Percentiles rank a stretch among this genome's conserved stretches.
phyloP scores from a whole-genome alignment of 1,140 invertebrate species.

The Drosophila subpulchrella region DNA sequence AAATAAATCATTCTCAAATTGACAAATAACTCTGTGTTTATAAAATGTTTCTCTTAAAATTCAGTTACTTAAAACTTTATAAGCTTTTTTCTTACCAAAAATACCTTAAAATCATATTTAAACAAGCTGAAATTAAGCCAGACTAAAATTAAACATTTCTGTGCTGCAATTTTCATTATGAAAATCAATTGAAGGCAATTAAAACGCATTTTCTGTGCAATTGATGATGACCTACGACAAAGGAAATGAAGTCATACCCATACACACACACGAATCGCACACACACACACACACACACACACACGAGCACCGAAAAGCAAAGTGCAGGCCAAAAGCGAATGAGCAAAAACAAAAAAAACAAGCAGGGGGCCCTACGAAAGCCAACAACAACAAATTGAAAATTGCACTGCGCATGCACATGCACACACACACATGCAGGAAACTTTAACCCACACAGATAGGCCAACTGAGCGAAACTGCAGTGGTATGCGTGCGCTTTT shows the following conservation, averaged over 20 bases:
- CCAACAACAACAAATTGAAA: slow-evolving; percentile 43
- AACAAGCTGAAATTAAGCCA: neutral
- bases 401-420: slow-evolving; percentile 77
- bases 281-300: slow-evolving; percentile 26
- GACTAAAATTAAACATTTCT: neutral
- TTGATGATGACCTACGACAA: slow-evolving; percentile 84
- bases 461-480: slow-evolving; percentile 5
- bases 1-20: no score
- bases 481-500: slow-evolving; percentile 68
- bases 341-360: slow-evolving; percentile 46
- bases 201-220: slow-evolving; percentile 68
- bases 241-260: slow-evolving; percentile 84
- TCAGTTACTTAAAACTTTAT: neutral
- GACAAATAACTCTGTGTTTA: no score
- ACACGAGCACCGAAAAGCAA: slow-evolving; percentile 47
- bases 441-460: slow-evolving; percentile 5
- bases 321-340: slow-evolving; percentile 56
- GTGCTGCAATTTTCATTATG: neutral
- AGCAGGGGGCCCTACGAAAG: slow-evolving; percentile 30
- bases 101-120: neutral
- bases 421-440: slow-evolving; percentile 42
- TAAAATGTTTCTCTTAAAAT: neutral
- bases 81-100: neutral
- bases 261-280: slow-evolving; percentile 33
- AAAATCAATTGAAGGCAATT: slow-evolving; percentile 45